Percentiles rank a stretch among this genome's conserved stretches.
phyloP scores from a whole-genome alignment of 2,888 invertebrate genomes.

The Halictus quadricinctus region DNA sequence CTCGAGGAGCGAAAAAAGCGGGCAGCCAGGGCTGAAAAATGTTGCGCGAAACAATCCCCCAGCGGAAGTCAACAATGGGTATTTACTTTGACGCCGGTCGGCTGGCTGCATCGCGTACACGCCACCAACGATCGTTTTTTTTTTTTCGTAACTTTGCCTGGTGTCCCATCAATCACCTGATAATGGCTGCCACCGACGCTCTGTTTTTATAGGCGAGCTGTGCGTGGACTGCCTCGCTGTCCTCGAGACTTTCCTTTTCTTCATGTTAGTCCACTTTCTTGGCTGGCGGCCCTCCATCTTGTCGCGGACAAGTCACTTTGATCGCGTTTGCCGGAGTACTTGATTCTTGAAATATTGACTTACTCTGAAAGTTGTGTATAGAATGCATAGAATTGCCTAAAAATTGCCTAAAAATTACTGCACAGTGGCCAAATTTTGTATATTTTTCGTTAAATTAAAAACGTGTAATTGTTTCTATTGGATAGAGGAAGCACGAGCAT shows the following conservation, averaged over 20 bases:
- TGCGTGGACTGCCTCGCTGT: conserved; percentile 7
- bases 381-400: neutral
- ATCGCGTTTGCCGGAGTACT: neutral
- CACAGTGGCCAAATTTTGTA: neutral
- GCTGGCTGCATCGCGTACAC: conserved; percentile 34
- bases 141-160: conserved; percentile 60
- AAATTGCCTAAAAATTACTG: neutral
- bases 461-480: neutral
- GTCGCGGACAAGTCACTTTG: neutral
- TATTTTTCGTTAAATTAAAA: no score
- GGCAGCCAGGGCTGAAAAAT: conserved; percentile 49
- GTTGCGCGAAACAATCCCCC: conserved; percentile 63
- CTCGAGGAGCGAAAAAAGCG: conserved; percentile 15
- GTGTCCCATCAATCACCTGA: conserved; percentile 72
- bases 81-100: conserved; percentile 66
- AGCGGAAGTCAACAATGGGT: conserved; percentile 64
- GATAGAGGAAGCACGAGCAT: neutral
- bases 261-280: neutral
- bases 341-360: no score
- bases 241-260: neutral
- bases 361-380: neutral
- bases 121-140: conserved; percentile 36
- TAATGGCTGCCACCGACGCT: conserved; percentile 55
- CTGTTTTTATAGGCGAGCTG: conserved; percentile 39
- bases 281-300: neutral